phyloP scores from a whole-genome alignment of 2,888 invertebrate genomes.

The Portevinia maculata region DNA sequence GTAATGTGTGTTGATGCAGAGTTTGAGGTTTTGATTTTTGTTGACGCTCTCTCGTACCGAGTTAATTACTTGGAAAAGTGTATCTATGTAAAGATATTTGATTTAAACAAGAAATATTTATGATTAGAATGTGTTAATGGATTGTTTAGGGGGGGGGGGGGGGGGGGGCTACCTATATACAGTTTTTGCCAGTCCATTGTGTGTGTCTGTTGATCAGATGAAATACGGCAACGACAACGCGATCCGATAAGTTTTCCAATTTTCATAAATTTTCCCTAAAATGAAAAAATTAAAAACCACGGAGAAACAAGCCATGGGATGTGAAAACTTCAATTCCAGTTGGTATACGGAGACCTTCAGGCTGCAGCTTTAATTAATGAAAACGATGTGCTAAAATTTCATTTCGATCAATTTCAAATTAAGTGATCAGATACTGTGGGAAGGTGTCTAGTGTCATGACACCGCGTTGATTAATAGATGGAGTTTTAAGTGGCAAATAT shows the following conservation, averaged over 20 bases:
- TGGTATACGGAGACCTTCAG: slow-evolving; percentile 26
- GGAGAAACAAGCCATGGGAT: too few relatives aligned
- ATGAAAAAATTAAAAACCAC: neutral
- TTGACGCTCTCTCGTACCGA: slow-evolving; percentile 17
- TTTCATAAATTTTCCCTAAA: slow-evolving; percentile 65
- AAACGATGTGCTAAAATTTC: slow-evolving; percentile 32
- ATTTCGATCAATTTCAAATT: slow-evolving; percentile 18
- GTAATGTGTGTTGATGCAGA: slow-evolving; percentile 37
- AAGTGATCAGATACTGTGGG: neutral
- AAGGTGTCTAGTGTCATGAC: neutral
- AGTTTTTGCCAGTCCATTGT: slow-evolving; percentile 28
- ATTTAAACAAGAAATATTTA: slow-evolving; percentile 69
- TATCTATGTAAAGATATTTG: slow-evolving; percentile 60
- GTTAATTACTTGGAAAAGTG: slow-evolving; percentile 69
- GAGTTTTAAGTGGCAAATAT: neutral
- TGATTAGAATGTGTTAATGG: slow-evolving; percentile 73
- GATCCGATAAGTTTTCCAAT: slow-evolving; percentile 70
- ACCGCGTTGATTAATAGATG: neutral
- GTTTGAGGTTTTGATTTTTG: neutral
- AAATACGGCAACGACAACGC: slow-evolving; percentile 20
- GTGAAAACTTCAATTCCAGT: slow-evolving; percentile 20
- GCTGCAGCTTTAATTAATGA: slow-evolving; percentile 32
- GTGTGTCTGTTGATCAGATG: slow-evolving; percentile 24
- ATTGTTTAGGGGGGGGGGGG: slow-evolving; percentile 52
- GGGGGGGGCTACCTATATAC: slow-evolving; percentile 30